A percentile compares a stretch with the other conserved stretches of the same genome.
Conservation (phyloP, 2,113 vertebrate species). For the Epinephelus fuscoguttatus region DNA sequence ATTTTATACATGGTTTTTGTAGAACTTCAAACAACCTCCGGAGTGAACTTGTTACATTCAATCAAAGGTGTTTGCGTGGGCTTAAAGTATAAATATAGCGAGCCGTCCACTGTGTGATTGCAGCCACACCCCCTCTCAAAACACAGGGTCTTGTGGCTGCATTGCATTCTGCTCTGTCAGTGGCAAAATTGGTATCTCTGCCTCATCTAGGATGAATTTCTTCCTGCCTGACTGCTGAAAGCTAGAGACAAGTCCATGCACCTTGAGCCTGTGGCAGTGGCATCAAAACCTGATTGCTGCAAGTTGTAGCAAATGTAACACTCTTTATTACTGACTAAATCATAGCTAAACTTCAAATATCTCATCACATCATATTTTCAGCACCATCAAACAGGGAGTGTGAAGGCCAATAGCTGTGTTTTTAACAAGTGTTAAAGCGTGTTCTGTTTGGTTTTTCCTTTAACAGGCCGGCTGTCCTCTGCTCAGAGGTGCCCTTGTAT, state of each 20-base stretch:
- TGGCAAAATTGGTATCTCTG: background rate
- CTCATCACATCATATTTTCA: background rate
- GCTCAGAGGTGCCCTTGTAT: conserved; percentile 63
- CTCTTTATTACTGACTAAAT: background rate
- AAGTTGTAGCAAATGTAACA: background rate
- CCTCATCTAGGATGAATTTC: background rate
- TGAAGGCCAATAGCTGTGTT: background rate
- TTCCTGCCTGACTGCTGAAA: background rate
- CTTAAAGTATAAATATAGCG: conserved; percentile 16
- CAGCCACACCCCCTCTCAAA: conserved; percentile 22
- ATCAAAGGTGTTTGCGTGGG: conserved; percentile 52
- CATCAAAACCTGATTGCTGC: conserved; percentile 5
- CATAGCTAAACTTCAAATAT: conserved; percentile 2
- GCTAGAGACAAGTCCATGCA: background rate
- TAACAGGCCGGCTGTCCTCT: conserved; percentile 19
- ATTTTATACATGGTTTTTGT: conserved; percentile 22
- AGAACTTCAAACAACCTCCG: conserved; percentile 26
- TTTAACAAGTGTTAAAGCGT: background rate
- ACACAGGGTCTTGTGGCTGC: background rate
- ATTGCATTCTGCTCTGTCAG: conserved; percentile 8
- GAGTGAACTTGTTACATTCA: conserved; percentile 45
- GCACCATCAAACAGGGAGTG: background rate
- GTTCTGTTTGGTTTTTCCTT: conserved; percentile 10
- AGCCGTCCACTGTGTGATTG: conserved; percentile 22
- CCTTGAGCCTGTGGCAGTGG: background rate